phyloP scores from a whole-genome alignment of 2,888 invertebrate species.

The Dusona sp. region DNA sequence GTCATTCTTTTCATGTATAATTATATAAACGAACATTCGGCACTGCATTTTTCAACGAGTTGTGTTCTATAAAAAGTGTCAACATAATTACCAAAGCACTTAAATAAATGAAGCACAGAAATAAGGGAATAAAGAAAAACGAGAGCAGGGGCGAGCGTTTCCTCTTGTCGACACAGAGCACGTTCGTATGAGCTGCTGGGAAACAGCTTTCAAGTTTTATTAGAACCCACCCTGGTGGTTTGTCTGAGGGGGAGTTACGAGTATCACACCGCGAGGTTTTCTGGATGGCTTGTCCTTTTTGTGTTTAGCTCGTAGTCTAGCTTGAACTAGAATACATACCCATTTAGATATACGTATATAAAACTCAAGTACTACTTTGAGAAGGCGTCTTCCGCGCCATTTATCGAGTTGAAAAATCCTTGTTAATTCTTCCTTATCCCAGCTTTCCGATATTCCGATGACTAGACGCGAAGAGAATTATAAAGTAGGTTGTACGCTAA shows the following conservation, averaged over 20 bases:
- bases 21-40: background rate
- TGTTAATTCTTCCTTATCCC: background rate
- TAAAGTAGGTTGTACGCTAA: background rate
- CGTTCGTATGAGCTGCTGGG: slow-evolving; percentile 53
- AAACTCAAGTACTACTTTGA: background rate
- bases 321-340: slow-evolving; percentile 8
- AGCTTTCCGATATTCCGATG: background rate
- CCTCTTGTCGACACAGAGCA: slow-evolving; percentile 49
- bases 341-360: background rate
- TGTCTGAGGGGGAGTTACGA: slow-evolving; percentile 17
- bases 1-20: background rate
- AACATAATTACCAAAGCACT: slow-evolving; percentile 40
- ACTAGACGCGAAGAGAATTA: background rate
- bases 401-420: background rate
- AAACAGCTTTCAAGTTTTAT: slow-evolving; percentile 63
- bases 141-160: background rate
- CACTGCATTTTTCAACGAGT: background rate
- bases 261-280: slow-evolving; percentile 40
- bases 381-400: background rate
- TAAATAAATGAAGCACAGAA: slow-evolving; percentile 30
- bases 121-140: slow-evolving; percentile 17
- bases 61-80: slow-evolving; percentile 4
- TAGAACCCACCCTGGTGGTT: slow-evolving; percentile 37
- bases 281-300: slow-evolving; percentile 51
- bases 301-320: slow-evolving; percentile 29